Evolutionary conservation across 2,113 vertebrate species (phyloP).

Genomic region (Myotis lucifugus): DNA sequence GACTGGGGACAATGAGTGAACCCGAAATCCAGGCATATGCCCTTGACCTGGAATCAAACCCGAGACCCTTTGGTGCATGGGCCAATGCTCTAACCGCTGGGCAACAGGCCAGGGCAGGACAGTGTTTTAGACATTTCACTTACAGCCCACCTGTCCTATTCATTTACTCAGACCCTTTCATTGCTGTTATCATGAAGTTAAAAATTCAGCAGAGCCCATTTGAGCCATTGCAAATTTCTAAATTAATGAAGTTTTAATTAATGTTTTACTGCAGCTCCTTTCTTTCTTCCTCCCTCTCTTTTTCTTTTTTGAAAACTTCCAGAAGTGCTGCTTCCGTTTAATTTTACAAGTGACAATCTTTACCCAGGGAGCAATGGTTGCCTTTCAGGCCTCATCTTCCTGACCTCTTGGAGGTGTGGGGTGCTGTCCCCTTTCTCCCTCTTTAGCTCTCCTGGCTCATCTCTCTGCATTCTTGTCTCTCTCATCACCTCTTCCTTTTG

Average conservation of each 20-base stretch:
- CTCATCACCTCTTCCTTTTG: neutral
- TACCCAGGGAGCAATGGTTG: neutral
- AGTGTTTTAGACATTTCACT: neutral
- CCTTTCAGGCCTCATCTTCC: neutral
- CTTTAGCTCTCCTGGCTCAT: neutral
- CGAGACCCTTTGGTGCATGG: too few relatives aligned
- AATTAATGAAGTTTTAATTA: neutral
- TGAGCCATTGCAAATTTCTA: neutral
- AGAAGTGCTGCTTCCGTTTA: neutral
- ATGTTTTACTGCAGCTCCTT: neutral
- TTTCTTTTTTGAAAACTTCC: neutral
- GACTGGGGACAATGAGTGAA: too few relatives aligned
- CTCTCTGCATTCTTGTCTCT: neutral
- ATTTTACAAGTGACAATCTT: neutral
- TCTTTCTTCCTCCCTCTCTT: neutral
- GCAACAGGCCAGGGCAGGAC: neutral
- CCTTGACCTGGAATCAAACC: too few relatives aligned
- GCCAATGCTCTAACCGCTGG: too few relatives aligned
- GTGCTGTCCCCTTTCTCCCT: neutral
- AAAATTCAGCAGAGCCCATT: neutral
- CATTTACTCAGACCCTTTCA: neutral
- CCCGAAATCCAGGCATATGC: too few relatives aligned
- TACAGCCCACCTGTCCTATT: neutral
- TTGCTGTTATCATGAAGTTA: neutral
- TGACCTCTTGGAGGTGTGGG: neutral